These are phyloP conservation scores for Cephus nigrinus DNA, from an alignment of 2,888 invertebrate genomes.

Conservation along the genomic window DNA sequence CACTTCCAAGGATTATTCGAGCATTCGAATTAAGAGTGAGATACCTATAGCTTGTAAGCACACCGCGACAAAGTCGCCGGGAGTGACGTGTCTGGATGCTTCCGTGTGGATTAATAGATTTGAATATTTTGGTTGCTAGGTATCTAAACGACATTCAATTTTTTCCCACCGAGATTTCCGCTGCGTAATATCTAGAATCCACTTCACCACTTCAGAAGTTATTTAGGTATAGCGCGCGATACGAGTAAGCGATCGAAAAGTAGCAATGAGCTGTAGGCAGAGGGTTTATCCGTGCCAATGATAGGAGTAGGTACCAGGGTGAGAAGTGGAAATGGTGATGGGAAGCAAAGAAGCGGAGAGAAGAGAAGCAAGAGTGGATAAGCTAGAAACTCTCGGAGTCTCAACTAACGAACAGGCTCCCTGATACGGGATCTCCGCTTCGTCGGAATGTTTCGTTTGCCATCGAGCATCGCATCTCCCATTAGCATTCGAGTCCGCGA, in stretches of 20 bases:
- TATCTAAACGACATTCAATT: neutral
- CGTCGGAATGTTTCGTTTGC: constrained; percentile 55
- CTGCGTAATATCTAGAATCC: neutral
- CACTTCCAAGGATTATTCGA: constrained; percentile 21
- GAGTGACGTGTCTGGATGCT: neutral
- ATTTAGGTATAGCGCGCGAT: neutral
- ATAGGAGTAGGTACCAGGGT: neutral
- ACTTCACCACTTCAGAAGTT: neutral
- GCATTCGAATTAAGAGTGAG: neutral
- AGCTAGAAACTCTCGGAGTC: constrained; percentile 25
- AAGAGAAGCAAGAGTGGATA: neutral
- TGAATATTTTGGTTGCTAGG: neutral
- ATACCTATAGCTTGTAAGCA: neutral
- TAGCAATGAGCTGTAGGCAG: neutral
- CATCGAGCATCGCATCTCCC: constrained; percentile 57
- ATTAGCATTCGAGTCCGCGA: constrained; percentile 52
- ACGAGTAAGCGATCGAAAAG: neutral
- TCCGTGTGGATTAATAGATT: neutral
- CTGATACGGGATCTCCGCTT: constrained; percentile 56
- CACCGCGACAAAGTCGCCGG: neutral
- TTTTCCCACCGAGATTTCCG: neutral
- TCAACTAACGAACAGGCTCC: constrained; percentile 53
- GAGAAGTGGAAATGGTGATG: neutral
- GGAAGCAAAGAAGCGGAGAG: neutral
- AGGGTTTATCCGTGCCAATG: neutral